Percentiles rank a stretch among this genome's conserved stretches.
Conservation (phyloP, 1,140 invertebrate genomes). For the Metopolophium dirhodum region DNA sequence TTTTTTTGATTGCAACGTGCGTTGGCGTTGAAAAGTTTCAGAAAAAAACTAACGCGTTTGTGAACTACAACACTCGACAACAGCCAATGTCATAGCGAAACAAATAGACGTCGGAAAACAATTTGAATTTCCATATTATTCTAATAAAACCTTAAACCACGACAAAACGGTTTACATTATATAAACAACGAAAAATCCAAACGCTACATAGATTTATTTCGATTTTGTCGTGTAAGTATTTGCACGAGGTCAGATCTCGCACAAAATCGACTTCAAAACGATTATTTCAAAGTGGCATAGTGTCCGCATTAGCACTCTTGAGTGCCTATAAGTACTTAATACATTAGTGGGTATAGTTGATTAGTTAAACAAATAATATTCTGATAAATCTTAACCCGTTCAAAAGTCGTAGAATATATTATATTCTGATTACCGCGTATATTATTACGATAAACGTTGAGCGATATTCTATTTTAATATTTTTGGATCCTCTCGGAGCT, state of each 20-base stretch:
- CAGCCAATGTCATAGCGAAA: not conserved
- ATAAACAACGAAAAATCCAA: not conserved
- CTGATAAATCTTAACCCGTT: not conserved
- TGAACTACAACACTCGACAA: not conserved
- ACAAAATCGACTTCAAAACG: not conserved
- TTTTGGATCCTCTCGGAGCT: not conserved
- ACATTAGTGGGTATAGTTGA: too few species aligned
- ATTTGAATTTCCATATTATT: conserved; percentile 12
- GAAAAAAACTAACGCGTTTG: not conserved
- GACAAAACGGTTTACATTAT: not conserved
- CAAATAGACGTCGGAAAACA: not conserved
- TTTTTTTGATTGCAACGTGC: not conserved
- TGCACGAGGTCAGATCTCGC: too few species aligned
- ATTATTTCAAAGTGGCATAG: not conserved
- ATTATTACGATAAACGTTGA: not conserved
- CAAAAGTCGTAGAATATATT: too few species aligned
- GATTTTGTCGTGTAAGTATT: not conserved
- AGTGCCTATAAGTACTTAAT: not conserved
- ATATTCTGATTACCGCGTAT: not conserved
- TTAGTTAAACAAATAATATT: not conserved
- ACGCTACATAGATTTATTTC: not conserved
- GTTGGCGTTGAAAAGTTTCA: not conserved
- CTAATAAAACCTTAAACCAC: conserved; percentile 15
- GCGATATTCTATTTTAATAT: not conserved
- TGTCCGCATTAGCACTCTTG: not conserved